phyloP scores from a whole-genome alignment of 2,888 invertebrate species.

The Monochamus alternatus region DNA sequence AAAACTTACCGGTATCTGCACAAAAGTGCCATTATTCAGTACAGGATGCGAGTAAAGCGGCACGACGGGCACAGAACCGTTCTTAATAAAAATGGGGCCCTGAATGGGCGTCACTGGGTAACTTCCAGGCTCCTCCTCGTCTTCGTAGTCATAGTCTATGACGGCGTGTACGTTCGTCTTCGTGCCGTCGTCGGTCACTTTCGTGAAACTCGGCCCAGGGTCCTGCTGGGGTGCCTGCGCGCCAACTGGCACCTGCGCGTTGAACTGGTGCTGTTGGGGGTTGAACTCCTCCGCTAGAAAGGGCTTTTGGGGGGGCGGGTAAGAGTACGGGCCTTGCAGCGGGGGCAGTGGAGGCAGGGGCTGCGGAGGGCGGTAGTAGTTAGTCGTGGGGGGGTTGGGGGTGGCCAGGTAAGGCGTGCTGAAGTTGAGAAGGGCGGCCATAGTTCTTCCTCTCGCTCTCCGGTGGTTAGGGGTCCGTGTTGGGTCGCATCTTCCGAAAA shows the following conservation, averaged over 20 bases:
- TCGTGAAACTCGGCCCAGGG: conserved; percentile 77
- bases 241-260: conserved; percentile 57
- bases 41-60: conserved; percentile 90
- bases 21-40: conserved; percentile 88
- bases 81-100: conserved; percentile 89
- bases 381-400: conserved; percentile 61
- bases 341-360: conserved; percentile 51
- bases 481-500: conserved; percentile 6
- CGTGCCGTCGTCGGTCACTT: conserved; percentile 75
- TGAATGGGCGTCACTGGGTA: conserved; percentile 86
- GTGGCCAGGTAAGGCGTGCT: conserved; percentile 65
- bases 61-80: conserved; percentile 90
- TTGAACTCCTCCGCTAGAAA: conserved; percentile 65
- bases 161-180: conserved; percentile 80
- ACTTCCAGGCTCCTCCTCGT: conserved; percentile 70
- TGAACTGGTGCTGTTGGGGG: conserved; percentile 67
- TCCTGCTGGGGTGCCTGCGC: conserved; percentile 31
- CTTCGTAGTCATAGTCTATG: conserved; percentile 82
- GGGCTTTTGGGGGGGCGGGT: conserved; percentile 67
- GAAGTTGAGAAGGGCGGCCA: conserved; percentile 68
- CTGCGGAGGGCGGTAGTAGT: conserved; percentile 59
- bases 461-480: conserved; percentile 6
- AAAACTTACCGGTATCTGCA: conserved; percentile 91
- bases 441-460: conserved; percentile 54
- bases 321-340: conserved; percentile 63